Evolutionary conservation across 2,797 vertebrate species (phyloP).

Genomic region (Setipinna tenuifilis): DNA sequence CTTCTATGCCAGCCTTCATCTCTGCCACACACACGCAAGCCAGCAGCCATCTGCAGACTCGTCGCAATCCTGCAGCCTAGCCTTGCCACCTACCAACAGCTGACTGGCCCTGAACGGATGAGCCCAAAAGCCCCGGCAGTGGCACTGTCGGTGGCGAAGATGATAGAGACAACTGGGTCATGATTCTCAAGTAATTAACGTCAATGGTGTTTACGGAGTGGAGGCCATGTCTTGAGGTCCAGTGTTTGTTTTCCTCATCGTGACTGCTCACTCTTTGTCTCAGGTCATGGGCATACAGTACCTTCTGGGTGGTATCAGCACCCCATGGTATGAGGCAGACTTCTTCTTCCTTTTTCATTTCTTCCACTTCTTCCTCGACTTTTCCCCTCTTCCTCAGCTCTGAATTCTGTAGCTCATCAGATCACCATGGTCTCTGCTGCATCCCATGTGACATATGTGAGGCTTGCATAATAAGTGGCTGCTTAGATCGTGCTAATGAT

Average conservation of each 20-base stretch:
- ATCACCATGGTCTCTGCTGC: not conserved
- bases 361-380: not conserved
- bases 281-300: not conserved
- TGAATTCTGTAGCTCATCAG: not conserved
- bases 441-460: constrained; percentile 10
- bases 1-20: not conserved
- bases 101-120: not conserved
- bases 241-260: not conserved
- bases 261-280: not conserved
- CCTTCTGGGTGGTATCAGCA: not conserved
- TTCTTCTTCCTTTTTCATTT: not conserved
- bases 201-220: not conserved
- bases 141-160: not conserved
- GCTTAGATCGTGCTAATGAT: constrained; percentile 6
- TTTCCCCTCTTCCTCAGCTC: not conserved
- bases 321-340: not conserved
- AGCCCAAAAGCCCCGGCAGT: not conserved
- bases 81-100: not conserved
- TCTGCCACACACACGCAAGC: not conserved
- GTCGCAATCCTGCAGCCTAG: not conserved
- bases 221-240: not conserved
- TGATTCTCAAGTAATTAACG: not conserved
- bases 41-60: not conserved
- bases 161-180: constrained; percentile 11
- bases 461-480: not conserved